Base-by-base conservation (phyloP, 2,797 vertebrate species). In the Philypnodon macrostomus region DNA sequence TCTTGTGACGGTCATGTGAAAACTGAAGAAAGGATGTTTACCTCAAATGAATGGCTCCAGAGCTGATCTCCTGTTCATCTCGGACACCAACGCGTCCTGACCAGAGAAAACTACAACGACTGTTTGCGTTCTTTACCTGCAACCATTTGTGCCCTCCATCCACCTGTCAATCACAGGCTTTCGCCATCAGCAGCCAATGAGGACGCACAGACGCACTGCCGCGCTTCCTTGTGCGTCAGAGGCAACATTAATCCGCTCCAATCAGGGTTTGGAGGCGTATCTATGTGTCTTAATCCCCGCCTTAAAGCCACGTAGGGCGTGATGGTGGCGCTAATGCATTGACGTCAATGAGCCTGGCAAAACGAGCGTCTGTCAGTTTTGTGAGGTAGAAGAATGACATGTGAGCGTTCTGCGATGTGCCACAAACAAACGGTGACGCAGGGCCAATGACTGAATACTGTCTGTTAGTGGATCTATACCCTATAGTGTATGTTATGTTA, bases 281-380 rank as follows among this genome's bases (percentile, higher is more conserved):
- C 14, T 16, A 12, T 2, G 38, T 7, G 38, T 7, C 2, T 29
- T 24, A 24, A 24, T 37, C 8, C 4, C 58, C 73, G 29, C 76
- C 72, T 11, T 42, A 9, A 17, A 27, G 48, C 51, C 55, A 80
- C 76, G 80, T 85, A 67, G 55, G 32, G 52, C 5, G 51, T 40
- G 39, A 11, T 17, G 18, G 7, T 7, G 7, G 35, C 33, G 50
- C 27, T 56, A 49, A 77, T 38, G 68, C 58, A 73, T 74, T 87
- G 85, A 89, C 87, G 87, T 87, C 83, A 88, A 67, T 76, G 75
- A 42, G 41, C 5, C 56, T 66, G 50, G 55, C 64, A 56, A 33
- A 5, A 45, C 38, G 13, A 7, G 24, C 16, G 36, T 51, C 42
- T 49, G 79, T 74, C 60, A 63, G 2, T 58, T 26, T 31, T 53